A percentile compares a stretch with the other conserved stretches of the same genome.
Conservation (phyloP, 1,140 invertebrate species). For the Euschistus heros region DNA sequence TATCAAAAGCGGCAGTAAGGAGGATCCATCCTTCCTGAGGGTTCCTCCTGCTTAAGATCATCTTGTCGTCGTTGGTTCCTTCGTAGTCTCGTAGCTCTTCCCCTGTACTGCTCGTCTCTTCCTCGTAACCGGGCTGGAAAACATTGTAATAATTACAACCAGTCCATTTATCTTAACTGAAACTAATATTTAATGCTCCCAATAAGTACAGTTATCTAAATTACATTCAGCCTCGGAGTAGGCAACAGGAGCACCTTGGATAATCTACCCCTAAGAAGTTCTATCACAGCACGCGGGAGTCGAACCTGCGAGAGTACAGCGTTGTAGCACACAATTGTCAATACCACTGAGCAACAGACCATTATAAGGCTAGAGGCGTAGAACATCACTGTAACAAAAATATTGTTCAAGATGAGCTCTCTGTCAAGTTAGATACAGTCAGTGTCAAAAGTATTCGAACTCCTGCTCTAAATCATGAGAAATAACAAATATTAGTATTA, state of each 20-base stretch:
- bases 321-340: slow-evolving; percentile 50
- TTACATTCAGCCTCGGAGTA: background rate
- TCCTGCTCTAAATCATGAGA: no score
- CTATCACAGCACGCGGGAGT: background rate
- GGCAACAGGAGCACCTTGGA: background rate
- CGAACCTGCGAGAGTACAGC: slow-evolving; percentile 31
- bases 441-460: no score
- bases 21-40: background rate
- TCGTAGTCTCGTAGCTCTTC: slow-evolving; percentile 7
- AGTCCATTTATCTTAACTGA: no score
- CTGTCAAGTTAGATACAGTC: no score
- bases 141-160: no score
- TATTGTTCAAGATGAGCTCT: slow-evolving; percentile 21
- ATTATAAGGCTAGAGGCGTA: slow-evolving; percentile 47
- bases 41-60: background rate
- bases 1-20: background rate
- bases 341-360: slow-evolving; percentile 47
- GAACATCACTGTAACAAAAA: slow-evolving; percentile 42
- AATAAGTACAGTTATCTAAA: no score
- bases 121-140: slow-evolving; percentile 1
- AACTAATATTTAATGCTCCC: no score
- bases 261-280: background rate
- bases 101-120: background rate
- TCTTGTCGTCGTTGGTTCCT: background rate
- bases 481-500: no score